phyloP scores from a whole-genome alignment of 2,113 vertebrate genomes.

The Tenrec ecaudatus region DNA sequence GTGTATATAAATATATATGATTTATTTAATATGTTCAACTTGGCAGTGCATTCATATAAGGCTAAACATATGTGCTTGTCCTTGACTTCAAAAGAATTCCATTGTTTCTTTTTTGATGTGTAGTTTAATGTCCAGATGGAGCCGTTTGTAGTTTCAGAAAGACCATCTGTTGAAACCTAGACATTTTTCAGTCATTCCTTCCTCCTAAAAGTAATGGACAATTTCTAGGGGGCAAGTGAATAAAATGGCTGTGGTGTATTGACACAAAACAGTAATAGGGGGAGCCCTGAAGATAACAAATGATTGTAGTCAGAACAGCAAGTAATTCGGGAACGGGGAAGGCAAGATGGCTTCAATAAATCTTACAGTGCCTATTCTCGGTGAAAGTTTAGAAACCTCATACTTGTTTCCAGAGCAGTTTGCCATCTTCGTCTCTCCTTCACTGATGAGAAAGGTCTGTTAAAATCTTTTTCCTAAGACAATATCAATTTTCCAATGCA shows the following conservation, averaged over 20 bases:
- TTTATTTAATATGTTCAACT: background rate
- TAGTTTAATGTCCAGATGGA: background rate
- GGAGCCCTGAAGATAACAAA: constrained; percentile 54
- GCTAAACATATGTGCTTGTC: background rate
- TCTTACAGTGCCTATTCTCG: background rate
- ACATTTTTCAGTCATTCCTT: background rate
- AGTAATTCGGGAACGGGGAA: constrained; percentile 43
- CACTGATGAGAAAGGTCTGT: background rate
- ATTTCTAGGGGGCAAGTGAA: constrained; percentile 15
- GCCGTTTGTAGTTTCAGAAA: constrained; percentile 47
- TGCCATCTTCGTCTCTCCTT: background rate
- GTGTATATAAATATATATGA: background rate
- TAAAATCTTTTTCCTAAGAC: background rate
- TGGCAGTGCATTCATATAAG: background rate
- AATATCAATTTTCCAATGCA: background rate
- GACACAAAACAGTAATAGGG: constrained; percentile 57
- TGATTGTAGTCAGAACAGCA: constrained; percentile 55
- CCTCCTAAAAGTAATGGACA: constrained; percentile 64
- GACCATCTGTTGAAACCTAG: constrained; percentile 41
- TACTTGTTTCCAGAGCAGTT: constrained; percentile 58
- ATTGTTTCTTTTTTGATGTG: constrained; percentile 21
- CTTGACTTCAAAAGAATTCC: constrained; percentile 40
- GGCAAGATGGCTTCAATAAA: constrained; percentile 66
- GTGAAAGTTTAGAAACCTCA: constrained; percentile 45
- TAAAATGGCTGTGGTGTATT: constrained; percentile 54